Base-by-base conservation (phyloP, 2,888 invertebrate species). In the Salticus scenicus region DNA sequence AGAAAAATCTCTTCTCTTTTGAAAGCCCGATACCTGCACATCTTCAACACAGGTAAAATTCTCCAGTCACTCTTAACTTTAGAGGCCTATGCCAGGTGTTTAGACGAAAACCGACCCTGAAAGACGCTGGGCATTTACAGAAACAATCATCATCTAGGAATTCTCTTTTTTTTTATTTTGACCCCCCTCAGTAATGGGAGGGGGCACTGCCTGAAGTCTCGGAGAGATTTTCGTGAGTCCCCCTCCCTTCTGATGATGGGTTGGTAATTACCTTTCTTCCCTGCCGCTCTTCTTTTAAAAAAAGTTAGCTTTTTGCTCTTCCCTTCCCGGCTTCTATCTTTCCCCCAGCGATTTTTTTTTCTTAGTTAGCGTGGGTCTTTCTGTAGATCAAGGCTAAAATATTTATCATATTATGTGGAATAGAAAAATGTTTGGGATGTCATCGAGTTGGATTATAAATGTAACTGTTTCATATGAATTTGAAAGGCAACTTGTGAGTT, bases 241-340 rank as follows among this genome's bases (percentile, higher is more conserved):
- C 76, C 64, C 51, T 37, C 67, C 41, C 37, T 51, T 51, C 51
- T 33, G 67, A 67, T 69, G 83, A 83, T 69, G 83, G 73, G 76
- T 66, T 77, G 71, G 67, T 84, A 84, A 84, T 84, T 84, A 77
- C 83, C 72, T 72, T 75, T 82, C 82, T 82, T 37, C 64, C 33
- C 51, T 51, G 74, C 74, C 74, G 74, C 74, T 20, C 41, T 74
- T 33, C 20, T 20, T 67, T 67, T 67, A 66, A 57, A 57, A 24
- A 7, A 7, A 37, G 57, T 57, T 57, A 17, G 57, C 24, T 24
- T 24, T 57, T 57, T 47, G 1, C 24, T 57, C 17, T 20, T 20
- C 47, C 27, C 30, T 8, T 10, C 2, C 42, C 33, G n/a, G 10
- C 27, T 27, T 47, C 8, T 47, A 20, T 71, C 12, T 47, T 12